Percentiles rank a stretch among this genome's conserved stretches.
Evolutionary conservation across 1,140 invertebrate genomes (phyloP).

Genomic region (Potamilus streckersoni): DNA sequence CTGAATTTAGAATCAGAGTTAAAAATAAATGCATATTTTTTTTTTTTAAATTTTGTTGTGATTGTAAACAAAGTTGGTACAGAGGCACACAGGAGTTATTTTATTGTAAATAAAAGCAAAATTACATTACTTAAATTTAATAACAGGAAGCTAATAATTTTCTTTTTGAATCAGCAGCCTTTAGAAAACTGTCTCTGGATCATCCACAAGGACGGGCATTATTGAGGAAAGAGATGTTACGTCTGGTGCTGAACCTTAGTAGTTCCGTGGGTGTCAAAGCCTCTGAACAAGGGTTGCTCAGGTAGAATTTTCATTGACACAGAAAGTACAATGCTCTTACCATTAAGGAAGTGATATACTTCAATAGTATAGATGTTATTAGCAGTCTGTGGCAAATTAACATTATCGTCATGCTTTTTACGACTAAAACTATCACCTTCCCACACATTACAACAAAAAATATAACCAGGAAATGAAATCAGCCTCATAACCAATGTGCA

Average conservation of each 20-base stretch:
- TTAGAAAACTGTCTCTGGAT: constrained; percentile 55
- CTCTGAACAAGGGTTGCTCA: constrained; percentile 72
- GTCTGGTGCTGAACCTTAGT: constrained; percentile 70
- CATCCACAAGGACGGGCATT: constrained; percentile 52
- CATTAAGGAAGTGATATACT: background rate
- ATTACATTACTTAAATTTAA: background rate
- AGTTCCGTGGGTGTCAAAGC: constrained; percentile 71
- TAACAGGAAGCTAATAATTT: background rate
- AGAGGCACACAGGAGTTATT: background rate
- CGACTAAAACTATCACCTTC: background rate
- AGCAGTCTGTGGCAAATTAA: background rate
- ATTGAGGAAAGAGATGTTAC: constrained; percentile 70
- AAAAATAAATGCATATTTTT: too few relatives aligned
- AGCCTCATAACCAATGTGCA: too few relatives aligned
- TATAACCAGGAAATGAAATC: background rate
- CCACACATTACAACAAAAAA: background rate
- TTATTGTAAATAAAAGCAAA: background rate
- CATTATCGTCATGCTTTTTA: background rate
- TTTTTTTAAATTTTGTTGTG: too few relatives aligned
- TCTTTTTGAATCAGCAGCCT: constrained; percentile 31
- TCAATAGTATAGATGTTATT: background rate
- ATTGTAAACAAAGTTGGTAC: too few relatives aligned
- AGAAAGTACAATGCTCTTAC: background rate
- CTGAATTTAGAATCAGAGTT: too few relatives aligned
- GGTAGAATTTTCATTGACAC: constrained; percentile 56